Base-by-base conservation (phyloP, 2,888 invertebrate genomes). In the Noctua janthina region DNA sequence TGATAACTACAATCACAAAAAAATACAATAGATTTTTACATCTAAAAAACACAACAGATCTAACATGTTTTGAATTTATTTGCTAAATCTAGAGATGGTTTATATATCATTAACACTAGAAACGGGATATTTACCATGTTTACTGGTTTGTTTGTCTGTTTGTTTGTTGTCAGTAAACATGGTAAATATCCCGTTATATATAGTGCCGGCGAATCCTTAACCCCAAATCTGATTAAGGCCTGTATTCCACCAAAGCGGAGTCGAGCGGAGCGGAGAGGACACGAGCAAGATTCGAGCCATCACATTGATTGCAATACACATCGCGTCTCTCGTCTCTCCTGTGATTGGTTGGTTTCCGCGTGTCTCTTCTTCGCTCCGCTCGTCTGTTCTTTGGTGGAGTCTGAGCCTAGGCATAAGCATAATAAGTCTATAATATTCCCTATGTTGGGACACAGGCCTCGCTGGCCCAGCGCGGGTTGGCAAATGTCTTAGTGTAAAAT, bases 31-130 rank as follows among this genome's bases (percentile, higher is more conserved):
- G n/a, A 17, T 62, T 17, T 13, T 15, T 15, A 62, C 35, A 66
- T 66, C 66, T 39, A 39, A 66, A 66, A 29, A 39, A 20, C 20
- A 66, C n/a, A 51, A 62, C 7, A 39, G 46, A 39, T 51, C 49
- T 43, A 35, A 43, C 29, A 64, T 43, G 62, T 62, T 29, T 62
- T 78, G 51, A 78, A 62, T 78, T 77, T 35, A 0, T 35, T 29
- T 64, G 17, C 39, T 77, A 76, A 20, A 43, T 76, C 17, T 46
- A 39, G n/a, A 46, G 3, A 59, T n/a, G 5, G 20, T 77, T 43
- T 35, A n/a, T 46, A 59, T n/a, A 46, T 29, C 29, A 29, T 29
- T 29, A 29, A 29, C 29, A 29, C 29, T 29, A 29, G 29, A 29
- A 29, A 29, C 29, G 29, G 29, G 29, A 29, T 29, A 29, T 29